Evolutionary conservation across 2,113 vertebrate species (phyloP), one percentile per base, ranked within the genome.

Genomic region (Entelurus aequoreus): DNA sequence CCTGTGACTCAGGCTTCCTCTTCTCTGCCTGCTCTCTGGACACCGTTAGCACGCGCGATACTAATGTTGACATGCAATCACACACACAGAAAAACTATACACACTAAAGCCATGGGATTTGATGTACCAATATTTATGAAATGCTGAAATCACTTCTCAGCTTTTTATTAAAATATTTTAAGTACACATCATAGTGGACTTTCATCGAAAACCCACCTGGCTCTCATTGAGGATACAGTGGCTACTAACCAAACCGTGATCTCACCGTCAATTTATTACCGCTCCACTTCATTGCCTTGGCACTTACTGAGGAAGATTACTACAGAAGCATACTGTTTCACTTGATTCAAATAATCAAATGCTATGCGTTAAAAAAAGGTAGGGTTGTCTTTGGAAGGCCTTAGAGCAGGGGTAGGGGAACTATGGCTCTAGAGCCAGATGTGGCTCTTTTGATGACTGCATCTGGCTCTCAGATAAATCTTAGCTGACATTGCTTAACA

Each of bases 1-100:
- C 78, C 81, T 84, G 79, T 83, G 82, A 86, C 72, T 87, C 84
- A 83, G 78, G 75, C 78, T 84, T 85, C 74, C 80, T 83, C 71
- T 77, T 65, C 69, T 76, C 59, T 47, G 65, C 50, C 54, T 37
- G 46, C 55, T 66, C 68, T 65, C 79, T 75, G 69, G 63, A 78
- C 65, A 47, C 63, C 65, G 65, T 72, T 62, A 52, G 40, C 44
- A 35, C 71, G 62, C 61, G 61, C 16, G 35, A 62, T 40, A 49
- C 63, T 42, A 51, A 47, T 56, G 46, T 54, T 50, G 48, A 47
- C 49, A 44, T 46, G 16, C 36, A 50, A 37, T 36, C 15, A 21
- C 42, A 49, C 37, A 44, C 36, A 48, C 16, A 62, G 13, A 47
- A 60, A n/a, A 35, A 11, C 6, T 47, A 21, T 42, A 8, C 7